Evolutionary conservation across 2,113 vertebrate genomes (phyloP).

Genomic region (Gymnorhina tibicen): DNA sequence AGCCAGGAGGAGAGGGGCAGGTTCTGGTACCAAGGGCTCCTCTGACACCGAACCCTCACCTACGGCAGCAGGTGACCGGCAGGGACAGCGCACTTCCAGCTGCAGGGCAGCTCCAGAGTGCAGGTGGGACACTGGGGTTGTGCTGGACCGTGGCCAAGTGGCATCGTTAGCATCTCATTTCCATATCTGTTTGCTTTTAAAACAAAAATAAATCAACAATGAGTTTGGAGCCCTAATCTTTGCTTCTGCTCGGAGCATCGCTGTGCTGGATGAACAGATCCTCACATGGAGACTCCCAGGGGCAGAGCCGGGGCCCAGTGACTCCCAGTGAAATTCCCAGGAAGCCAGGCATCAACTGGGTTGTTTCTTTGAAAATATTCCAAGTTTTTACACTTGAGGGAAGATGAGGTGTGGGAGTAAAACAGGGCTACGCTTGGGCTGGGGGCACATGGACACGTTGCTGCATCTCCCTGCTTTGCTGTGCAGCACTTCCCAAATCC

Average conservation of each 20-base stretch:
- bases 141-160: neutral
- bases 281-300: neutral
- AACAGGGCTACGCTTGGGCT: rapidly evolving
- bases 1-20: neutral
- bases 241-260: rapidly evolving
- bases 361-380: neutral
- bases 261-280: neutral
- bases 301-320: rapidly evolving
- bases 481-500: neutral
- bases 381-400: neutral
- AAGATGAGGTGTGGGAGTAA: neutral
- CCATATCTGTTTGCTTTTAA: neutral
- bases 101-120: neutral
- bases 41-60: neutral
- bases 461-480: neutral
- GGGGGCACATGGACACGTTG: rapidly evolving
- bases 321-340: neutral
- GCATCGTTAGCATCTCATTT: neutral
- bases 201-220: neutral
- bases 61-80: neutral
- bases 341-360: neutral
- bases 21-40: neutral
- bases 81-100: neutral
- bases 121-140: neutral
- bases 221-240: neutral